phyloP scores from a whole-genome alignment of 2,113 vertebrate genomes.

The Malurus elegans region DNA sequence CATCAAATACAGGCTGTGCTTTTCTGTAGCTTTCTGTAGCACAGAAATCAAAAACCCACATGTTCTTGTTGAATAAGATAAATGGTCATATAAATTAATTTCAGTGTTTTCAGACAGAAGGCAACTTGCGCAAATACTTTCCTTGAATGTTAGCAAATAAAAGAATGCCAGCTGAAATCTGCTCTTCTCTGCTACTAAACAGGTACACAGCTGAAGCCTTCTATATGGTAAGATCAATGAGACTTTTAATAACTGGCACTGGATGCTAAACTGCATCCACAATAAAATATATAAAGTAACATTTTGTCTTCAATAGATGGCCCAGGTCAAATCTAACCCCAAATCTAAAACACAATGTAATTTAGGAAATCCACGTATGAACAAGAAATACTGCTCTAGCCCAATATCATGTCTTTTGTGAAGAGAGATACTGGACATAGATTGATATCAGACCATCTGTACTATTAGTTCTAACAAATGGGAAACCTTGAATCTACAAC shows the following conservation, averaged over 20 bases:
- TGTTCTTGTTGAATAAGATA: neutral
- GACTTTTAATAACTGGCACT: neutral
- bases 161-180: neutral
- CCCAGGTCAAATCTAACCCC: neutral
- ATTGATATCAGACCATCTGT: neutral
- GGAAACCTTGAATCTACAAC: neutral
- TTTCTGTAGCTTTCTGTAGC: neutral
- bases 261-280: neutral
- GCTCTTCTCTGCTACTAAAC: neutral
- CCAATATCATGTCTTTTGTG: neutral
- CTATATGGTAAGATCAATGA: neutral
- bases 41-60: neutral
- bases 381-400: neutral
- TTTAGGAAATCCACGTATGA: neutral
- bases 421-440: neutral
- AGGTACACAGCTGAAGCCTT: neutral
- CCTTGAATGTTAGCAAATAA: neutral
- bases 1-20: neutral
- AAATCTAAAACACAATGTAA: neutral
- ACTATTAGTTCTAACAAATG: neutral
- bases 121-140: neutral
- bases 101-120: neutral
- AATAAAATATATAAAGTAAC: neutral
- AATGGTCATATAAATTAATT: neutral
- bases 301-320: neutral